These are phyloP conservation scores for Tipula confusa DNA, from an alignment of 2,888 invertebrate genomes.

Conservation along the genomic window DNA sequence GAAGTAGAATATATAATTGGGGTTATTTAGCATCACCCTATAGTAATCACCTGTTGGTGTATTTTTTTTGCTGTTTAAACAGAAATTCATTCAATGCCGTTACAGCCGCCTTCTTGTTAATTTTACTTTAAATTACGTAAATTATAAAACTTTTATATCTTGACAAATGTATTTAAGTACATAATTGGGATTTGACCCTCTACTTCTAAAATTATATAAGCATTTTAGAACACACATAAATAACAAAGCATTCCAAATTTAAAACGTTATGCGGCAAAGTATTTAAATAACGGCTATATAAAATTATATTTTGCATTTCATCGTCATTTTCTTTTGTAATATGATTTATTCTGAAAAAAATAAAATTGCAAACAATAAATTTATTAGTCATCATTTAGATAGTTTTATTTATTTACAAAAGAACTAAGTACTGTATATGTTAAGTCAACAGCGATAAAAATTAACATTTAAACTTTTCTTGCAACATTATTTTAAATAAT, in stretches of 20 bases:
- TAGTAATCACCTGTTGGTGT: not conserved
- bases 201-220: not conserved
- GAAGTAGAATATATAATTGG: no score
- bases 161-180: no score
- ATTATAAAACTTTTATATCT: no score
- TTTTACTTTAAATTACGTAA: no score
- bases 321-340: not conserved
- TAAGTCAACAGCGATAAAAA: not conserved
- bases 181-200: no score
- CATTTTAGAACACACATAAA: not conserved
- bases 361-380: not conserved
- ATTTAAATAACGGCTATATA: not conserved
- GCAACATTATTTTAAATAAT: not conserved
- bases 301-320: not conserved
- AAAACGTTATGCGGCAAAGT: not conserved
- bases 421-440: not conserved
- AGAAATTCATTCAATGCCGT: no score
- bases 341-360: not conserved
- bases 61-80: no score
- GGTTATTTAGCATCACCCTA: not conserved
- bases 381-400: conserved; percentile 25
- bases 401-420: conserved; percentile 12
- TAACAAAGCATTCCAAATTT: not conserved
- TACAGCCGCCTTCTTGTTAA: no score
- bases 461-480: not conserved